phyloP scores from a whole-genome alignment of 2,113 vertebrate species.

The Agapornis roseicollis region DNA sequence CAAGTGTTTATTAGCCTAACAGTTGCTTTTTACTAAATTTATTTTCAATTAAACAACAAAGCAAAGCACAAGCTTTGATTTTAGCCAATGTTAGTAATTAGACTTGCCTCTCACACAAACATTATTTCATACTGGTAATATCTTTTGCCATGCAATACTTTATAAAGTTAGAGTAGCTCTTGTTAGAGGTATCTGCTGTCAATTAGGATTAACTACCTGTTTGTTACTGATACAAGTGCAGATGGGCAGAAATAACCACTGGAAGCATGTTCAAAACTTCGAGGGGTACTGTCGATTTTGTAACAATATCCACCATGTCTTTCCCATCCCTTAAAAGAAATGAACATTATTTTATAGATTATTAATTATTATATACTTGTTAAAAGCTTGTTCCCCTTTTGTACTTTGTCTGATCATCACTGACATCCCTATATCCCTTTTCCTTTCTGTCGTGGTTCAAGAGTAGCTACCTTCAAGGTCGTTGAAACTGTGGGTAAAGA shows the following conservation, averaged over 20 bases:
- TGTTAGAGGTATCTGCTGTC: constrained; percentile 44
- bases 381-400: not conserved
- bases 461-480: not conserved
- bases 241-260: constrained; percentile 89
- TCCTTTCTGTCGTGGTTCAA: not conserved
- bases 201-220: constrained; percentile 80
- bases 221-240: constrained; percentile 83
- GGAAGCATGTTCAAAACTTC: constrained; percentile 81
- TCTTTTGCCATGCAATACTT: constrained; percentile 22
- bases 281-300: constrained; percentile 79
- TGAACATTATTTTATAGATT: constrained; percentile 43
- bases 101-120: not conserved
- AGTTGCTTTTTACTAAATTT: not conserved
- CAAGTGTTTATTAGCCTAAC: not conserved
- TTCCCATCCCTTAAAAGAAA: constrained; percentile 87
- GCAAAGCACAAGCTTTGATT: not conserved
- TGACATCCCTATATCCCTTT: not conserved
- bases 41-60: constrained; percentile 25
- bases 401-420: not conserved
- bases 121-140: not conserved
- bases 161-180: constrained; percentile 32
- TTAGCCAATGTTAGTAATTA: constrained; percentile 46
- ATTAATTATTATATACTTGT: not conserved
- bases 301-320: constrained; percentile 88
- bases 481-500: not conserved